Conservation (phyloP, 2,888 invertebrate species). For the Watsonalla cultraria region DNA sequence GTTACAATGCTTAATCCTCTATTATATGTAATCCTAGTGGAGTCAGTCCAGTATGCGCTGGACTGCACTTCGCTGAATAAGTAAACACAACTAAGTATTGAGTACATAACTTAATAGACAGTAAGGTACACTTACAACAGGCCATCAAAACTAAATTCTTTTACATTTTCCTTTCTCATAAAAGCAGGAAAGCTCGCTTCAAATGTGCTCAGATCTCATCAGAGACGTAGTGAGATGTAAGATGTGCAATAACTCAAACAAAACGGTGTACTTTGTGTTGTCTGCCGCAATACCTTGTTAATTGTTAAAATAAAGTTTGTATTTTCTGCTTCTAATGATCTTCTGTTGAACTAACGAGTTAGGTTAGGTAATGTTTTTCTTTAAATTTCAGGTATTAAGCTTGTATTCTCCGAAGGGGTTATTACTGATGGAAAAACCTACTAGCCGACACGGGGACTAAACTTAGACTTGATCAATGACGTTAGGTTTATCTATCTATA, state of each 20-base stretch:
- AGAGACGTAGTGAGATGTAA: conserved; percentile 30
- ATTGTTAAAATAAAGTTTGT: conserved; percentile 46
- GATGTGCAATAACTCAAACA: conserved; percentile 44
- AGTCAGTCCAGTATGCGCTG: too few relatives aligned
- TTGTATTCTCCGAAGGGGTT: too few relatives aligned
- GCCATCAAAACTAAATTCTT: background rate
- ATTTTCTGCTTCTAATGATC: conserved; percentile 37
- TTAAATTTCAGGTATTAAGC: too few relatives aligned
- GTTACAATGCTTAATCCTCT: too few relatives aligned
- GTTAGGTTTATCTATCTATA: too few relatives aligned
- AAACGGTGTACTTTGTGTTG: conserved; percentile 38
- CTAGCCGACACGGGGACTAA: too few relatives aligned
- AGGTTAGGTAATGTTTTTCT: conserved; percentile 5
- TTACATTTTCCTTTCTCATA: conserved; percentile 1
- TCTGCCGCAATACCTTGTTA: conserved; percentile 34
- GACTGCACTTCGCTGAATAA: too few relatives aligned
- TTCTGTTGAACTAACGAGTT: background rate
- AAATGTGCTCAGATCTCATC: conserved; percentile 28
- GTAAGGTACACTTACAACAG: background rate
- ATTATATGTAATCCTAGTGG: too few relatives aligned
- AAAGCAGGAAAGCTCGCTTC: conserved; percentile 8
- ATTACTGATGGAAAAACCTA: too few relatives aligned
- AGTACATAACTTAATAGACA: too few relatives aligned
- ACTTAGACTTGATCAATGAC: too few relatives aligned
- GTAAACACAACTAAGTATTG: too few relatives aligned